Conservation (phyloP, 2,888 invertebrate species). For the Petrolisthes cinctipes region DNA sequence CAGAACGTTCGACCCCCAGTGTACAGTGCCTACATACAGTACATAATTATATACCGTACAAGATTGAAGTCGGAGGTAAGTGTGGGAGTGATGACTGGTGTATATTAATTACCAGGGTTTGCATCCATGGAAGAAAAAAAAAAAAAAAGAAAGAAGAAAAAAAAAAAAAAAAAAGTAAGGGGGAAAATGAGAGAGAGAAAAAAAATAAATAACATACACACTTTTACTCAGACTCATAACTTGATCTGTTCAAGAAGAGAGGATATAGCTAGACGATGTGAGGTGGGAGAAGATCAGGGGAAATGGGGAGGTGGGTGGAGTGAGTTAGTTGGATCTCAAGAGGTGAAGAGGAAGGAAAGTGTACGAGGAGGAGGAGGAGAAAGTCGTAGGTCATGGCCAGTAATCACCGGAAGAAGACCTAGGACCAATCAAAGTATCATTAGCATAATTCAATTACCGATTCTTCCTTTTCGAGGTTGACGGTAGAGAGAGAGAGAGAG, state of each 20-base stretch:
- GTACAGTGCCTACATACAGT: neutral
- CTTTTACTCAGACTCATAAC: neutral
- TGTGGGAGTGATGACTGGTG: no score
- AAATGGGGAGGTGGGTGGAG: neutral
- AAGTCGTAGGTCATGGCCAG: conserved; percentile 17
- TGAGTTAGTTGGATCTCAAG: neutral
- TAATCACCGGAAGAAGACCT: conserved; percentile 41
- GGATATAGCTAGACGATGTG: neutral
- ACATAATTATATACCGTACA: no score
- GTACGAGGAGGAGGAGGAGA: neutral
- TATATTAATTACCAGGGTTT: no score
- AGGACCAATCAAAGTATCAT: conserved; percentile 47
- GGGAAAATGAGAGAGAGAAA: neutral
- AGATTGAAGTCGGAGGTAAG: no score
- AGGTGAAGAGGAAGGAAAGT: neutral
- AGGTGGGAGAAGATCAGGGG: neutral
- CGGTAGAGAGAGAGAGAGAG: neutral
- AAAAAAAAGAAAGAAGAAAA: neutral
- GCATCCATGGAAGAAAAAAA: neutral
- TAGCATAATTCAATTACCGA: conserved; percentile 57
- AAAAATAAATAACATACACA: neutral
- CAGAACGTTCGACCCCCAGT: no score
- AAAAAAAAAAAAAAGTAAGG: neutral
- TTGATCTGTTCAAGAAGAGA: neutral
- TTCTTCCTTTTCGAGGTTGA: neutral